phyloP scores from a whole-genome alignment of 2,888 invertebrate species.

The Thyatira batis region DNA sequence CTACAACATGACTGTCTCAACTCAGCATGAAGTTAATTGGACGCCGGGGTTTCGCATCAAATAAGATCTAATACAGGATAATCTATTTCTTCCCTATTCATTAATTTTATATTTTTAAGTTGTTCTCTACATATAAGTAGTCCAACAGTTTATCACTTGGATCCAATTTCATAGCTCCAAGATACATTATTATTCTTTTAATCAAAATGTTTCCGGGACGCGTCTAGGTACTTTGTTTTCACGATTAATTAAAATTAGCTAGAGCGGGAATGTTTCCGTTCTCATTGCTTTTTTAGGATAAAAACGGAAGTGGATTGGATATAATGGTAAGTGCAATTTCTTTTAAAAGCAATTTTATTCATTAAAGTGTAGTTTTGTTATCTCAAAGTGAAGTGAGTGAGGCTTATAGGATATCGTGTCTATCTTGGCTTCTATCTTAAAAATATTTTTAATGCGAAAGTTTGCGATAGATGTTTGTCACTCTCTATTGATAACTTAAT shows the following conservation, averaged over 20 bases:
- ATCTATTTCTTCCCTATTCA: no score
- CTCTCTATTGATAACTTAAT: no score
- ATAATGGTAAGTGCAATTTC: constrained; percentile 31
- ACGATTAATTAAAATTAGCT: constrained; percentile 76
- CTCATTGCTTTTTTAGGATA: constrained; percentile 37
- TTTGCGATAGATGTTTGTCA: no score
- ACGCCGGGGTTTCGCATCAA: no score
- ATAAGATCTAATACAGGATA: no score
- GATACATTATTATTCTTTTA: constrained; percentile 57
- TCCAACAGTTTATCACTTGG: constrained; percentile 22
- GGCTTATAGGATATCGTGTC: background rate
- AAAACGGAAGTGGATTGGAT: constrained; percentile 28
- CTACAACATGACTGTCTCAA: no score
- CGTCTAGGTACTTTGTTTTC: constrained; percentile 64
- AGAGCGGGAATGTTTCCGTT: constrained; percentile 42
- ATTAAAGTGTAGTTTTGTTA: constrained; percentile 7
- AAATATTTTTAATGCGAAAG: no score
- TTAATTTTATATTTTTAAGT: no score
- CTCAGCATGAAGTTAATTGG: no score
- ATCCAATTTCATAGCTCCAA: constrained; percentile 27
- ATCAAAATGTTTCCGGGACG: constrained; percentile 55
- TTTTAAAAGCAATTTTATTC: constrained; percentile 23
- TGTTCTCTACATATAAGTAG: background rate
- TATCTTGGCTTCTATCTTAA: no score
- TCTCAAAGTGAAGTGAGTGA: background rate